Conservation (phyloP, 2,113 vertebrate genomes). For the Notarius lentiginosus region DNA sequence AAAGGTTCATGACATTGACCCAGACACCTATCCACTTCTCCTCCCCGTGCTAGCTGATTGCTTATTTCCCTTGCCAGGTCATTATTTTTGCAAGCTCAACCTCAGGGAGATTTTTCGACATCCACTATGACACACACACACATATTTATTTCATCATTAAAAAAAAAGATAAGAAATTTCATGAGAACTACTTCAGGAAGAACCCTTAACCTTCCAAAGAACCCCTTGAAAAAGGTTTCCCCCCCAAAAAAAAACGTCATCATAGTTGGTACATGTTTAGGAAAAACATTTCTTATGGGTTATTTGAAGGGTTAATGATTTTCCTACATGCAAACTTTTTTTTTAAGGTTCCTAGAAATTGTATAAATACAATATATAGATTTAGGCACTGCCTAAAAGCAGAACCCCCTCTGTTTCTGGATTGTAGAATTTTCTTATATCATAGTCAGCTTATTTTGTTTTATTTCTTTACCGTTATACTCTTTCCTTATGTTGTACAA, state of each 20-base stretch:
- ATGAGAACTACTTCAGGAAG: background rate
- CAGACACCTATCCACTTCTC: slow-evolving; percentile 37
- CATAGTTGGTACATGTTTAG: background rate
- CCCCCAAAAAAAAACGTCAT: background rate
- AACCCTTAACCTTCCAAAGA: background rate
- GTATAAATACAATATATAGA: background rate
- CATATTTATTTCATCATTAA: too few species aligned
- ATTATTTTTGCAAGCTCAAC: slow-evolving; percentile 25
- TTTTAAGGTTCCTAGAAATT: background rate
- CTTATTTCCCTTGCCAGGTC: slow-evolving; percentile 55
- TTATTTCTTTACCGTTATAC: too few species aligned
- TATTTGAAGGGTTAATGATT: background rate
- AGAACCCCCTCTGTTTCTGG: too few species aligned
- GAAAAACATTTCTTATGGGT: background rate
- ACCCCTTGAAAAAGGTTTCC: background rate
- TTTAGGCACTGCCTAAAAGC: too few species aligned
- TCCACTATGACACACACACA: too few species aligned
- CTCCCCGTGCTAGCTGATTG: slow-evolving; percentile 35
- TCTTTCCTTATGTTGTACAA: too few species aligned
- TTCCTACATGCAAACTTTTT: background rate
- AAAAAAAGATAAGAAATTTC: too few species aligned
- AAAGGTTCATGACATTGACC: slow-evolving; percentile 43
- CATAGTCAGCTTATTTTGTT: too few species aligned
- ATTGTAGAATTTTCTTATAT: too few species aligned
- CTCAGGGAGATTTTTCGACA: background rate